These are phyloP conservation scores for Karalla daura DNA, from an alignment of 2,797 vertebrate species.

Conservation along the genomic window DNA sequence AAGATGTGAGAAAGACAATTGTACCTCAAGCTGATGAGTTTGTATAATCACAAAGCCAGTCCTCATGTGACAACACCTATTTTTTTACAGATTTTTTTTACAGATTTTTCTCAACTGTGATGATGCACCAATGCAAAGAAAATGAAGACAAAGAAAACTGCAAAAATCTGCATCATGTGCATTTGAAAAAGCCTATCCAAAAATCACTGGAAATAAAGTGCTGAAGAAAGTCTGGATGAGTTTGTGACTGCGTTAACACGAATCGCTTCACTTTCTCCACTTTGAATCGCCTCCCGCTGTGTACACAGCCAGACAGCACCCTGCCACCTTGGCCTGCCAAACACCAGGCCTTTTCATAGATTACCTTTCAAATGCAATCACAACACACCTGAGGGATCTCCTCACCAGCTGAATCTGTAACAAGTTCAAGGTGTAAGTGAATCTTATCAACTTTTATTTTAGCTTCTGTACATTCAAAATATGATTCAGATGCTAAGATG, in stretches of 20 bases:
- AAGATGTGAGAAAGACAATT: no score
- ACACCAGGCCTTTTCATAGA: constrained; percentile 53
- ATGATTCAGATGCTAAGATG: neutral
- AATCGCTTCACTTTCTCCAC: constrained; percentile 18
- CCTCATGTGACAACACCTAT: no score
- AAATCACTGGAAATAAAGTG: neutral
- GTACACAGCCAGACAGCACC: constrained; percentile 26
- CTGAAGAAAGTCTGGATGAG: neutral
- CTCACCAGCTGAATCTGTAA: constrained; percentile 5
- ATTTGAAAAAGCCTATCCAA: neutral
- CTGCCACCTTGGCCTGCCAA: constrained; percentile 27
- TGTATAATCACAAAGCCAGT: no score
- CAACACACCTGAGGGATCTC: constrained; percentile 35
- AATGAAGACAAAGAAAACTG: neutral
- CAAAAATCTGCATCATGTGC: neutral
- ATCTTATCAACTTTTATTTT: neutral
- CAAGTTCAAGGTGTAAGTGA: neutral
- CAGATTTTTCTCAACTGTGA: no score
- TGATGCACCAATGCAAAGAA: neutral
- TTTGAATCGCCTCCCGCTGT: constrained; percentile 28
- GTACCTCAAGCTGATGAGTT: no score
- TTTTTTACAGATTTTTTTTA: no score
- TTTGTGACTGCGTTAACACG: constrained; percentile 7
- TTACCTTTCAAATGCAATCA: constrained; percentile 59
- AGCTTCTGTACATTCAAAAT: no score